Evolutionary conservation across 2,113 vertebrate genomes (phyloP).

Genomic region (Chlorodrepanis virens): DNA sequence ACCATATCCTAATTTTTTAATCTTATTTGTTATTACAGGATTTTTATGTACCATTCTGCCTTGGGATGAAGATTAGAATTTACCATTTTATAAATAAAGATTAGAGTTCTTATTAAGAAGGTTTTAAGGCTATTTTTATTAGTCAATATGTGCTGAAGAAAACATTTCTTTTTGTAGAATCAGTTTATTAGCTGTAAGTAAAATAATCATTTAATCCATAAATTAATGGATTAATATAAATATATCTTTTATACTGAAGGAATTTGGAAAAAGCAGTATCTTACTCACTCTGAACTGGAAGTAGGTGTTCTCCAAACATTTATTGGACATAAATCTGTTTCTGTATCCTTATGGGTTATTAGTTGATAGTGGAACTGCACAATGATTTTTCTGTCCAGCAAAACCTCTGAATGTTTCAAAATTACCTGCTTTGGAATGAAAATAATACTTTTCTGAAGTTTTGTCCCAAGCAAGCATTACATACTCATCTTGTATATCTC

Average conservation of each 20-base stretch:
- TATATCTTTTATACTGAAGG: neutral
- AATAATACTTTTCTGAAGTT: neutral
- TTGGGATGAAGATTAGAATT: neutral
- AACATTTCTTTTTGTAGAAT: neutral
- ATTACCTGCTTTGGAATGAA: neutral
- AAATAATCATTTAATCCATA: neutral
- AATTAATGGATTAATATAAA: neutral
- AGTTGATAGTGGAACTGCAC: neutral
- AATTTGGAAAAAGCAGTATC: neutral
- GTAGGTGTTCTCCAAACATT: neutral
- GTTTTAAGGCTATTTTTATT: neutral
- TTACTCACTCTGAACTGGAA: neutral
- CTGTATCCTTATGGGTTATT: neutral
- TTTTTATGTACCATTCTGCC: neutral
- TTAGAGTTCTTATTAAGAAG: neutral
- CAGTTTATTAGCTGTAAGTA: neutral
- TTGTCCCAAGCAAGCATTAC: neutral
- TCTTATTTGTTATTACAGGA: neutral
- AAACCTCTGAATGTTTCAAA: neutral
- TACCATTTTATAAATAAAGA: slow-evolving; percentile 32
- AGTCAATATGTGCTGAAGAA: neutral
- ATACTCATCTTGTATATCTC: neutral
- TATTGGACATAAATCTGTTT: neutral
- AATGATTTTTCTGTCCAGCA: neutral
- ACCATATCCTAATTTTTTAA: neutral